Percentiles rank a stretch among this genome's conserved stretches.
Evolutionary conservation across 1,140 invertebrate species (phyloP).

Genomic region (Sipha flava): DNA sequence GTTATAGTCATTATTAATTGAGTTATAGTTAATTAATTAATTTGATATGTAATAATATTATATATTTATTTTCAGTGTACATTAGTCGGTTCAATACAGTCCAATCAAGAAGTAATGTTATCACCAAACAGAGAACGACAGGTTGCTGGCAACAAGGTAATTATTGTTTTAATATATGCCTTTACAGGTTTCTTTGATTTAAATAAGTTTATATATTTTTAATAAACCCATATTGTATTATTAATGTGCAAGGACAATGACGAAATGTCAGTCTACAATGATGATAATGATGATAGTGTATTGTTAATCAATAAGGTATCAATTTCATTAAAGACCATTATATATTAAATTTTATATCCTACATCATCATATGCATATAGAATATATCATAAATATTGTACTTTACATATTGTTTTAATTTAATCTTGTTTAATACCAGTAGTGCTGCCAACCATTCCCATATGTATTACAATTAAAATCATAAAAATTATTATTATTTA

Average conservation of each 20-base stretch:
- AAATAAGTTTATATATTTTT: neutral
- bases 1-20: too few species aligned
- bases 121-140: constrained; percentile 80
- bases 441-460: neutral
- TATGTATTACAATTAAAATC: neutral
- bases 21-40: too few species aligned
- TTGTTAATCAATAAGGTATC: constrained; percentile 27
- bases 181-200: neutral
- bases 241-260: constrained; percentile 17
- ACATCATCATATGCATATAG: neutral
- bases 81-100: constrained; percentile 80
- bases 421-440: neutral
- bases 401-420: neutral
- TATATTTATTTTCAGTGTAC: constrained; percentile 55
- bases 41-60: neutral
- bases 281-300: constrained; percentile 25
- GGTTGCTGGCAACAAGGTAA: constrained; percentile 44
- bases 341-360: neutral
- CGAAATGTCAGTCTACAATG: constrained; percentile 21
- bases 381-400: neutral
- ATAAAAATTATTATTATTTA: neutral
- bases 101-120: constrained; percentile 77
- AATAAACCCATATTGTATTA: neutral
- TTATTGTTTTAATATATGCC: neutral
- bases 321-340: neutral